phyloP scores from a whole-genome alignment of 2,113 vertebrate genomes.

The Pluvialis apricaria region DNA sequence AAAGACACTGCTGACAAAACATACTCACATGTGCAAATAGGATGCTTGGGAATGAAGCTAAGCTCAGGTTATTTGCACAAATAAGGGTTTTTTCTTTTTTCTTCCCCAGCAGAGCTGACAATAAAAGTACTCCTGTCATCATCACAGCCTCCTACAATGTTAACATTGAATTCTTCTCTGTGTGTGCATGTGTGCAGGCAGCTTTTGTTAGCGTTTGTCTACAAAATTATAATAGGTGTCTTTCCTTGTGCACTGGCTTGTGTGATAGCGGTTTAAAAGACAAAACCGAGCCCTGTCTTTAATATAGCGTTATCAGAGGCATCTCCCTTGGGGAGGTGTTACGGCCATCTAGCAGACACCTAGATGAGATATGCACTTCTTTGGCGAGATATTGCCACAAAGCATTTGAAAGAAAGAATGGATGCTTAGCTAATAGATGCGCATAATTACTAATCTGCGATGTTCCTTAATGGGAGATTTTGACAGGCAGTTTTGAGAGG shows the following conservation, averaged over 20 bases:
- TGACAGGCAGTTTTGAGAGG: conserved; percentile 37
- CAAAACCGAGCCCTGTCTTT: conserved; percentile 34
- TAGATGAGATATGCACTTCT: conserved; percentile 26
- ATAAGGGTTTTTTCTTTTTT: background rate
- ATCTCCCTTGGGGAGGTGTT: conserved; percentile 31
- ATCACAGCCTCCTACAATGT: background rate
- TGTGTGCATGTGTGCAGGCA: background rate
- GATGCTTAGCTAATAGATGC: conserved; percentile 47
- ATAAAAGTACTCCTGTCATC: background rate
- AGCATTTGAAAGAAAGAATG: conserved; percentile 30
- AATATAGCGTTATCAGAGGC: conserved; percentile 6
- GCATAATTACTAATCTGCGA: conserved; percentile 53
- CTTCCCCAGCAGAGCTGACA: conserved; percentile 33
- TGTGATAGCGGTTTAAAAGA: conserved; percentile 27
- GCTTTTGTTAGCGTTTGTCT: conserved; percentile 55
- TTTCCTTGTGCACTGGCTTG: conserved; percentile 30
- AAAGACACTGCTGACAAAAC: conserved; percentile 65
- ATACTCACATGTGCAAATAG: conserved; percentile 27
- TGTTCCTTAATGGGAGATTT: conserved; percentile 47
- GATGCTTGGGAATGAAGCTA: conserved; percentile 1
- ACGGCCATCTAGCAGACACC: conserved; percentile 16
- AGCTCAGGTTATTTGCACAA: background rate
- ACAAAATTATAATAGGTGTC: conserved; percentile 34
- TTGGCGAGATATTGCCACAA: conserved; percentile 30
- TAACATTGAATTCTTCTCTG: background rate